Base-by-base conservation (phyloP, 2,888 invertebrate genomes). In the Platypus cylindrus region DNA sequence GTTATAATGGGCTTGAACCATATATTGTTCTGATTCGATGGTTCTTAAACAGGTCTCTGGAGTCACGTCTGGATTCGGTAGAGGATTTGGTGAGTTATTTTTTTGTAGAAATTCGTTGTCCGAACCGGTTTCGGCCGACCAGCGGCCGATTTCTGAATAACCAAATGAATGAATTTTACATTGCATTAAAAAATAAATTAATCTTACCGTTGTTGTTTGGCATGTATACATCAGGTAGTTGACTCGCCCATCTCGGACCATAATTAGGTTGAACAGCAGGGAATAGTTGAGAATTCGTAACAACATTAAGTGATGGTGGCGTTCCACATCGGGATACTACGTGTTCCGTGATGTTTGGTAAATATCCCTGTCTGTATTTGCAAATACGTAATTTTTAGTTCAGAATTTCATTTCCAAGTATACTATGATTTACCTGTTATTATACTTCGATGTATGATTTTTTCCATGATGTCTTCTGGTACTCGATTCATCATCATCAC, bases 401-500 rank as follows among this genome's bases (percentile, higher is more conserved):
- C 5, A 20, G 20, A 5, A 20, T 20, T 20, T 20, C 20, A 9
- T 5, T 20, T 20, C n/a, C n/a, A n/a, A n/a, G n/a, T n/a, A n/a
- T n/a, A n/a, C n/a, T n/a, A n/a, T n/a, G n/a, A n/a, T n/a, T n/a
- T n/a, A n/a, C n/a, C n/a, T n/a, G n/a, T n/a, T n/a, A n/a, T n/a
- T n/a, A n/a, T 26, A 39, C 39, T 36, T 48, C 43, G 38, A 27
- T 9, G 37, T 28, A 17, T 38, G 40, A 12, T 37, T 43, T 32
- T 49, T 40, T 5, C 27, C 15, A 24, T 43, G 43, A 34, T 55
- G 66, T 45, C 67, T 64, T 25, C 62, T 58, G 1, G 64, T 61
- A 34, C 62, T 63, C 12, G 76, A 75, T 52, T 79, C 79, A 44
- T 79, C 79, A 46, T 94, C 93, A 53, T 94, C 94, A 30, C 90